Evolutionary conservation across 2,797 vertebrate genomes (phyloP), one percentile per base, ranked within the genome.

Genomic region (Sarcoramphus papa): DNA sequence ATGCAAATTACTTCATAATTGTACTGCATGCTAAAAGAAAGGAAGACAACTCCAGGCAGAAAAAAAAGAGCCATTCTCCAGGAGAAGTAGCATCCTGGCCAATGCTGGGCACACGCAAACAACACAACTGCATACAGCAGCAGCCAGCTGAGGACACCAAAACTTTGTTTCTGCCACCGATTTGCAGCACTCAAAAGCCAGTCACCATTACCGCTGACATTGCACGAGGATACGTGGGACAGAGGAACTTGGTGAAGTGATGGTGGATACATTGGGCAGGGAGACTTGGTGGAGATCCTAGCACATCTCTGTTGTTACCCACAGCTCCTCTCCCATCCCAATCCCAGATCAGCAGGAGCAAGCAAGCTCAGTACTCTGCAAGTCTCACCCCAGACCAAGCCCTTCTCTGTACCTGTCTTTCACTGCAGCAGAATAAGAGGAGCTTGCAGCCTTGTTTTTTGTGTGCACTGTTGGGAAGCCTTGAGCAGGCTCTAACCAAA

Each of bases 1-100:
- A 96, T 90, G 92, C 88, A 98, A 98, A 98, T 97, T 87, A 83
- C 91, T 97, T 96, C 48, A 48, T 82, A 97, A 97, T 92, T 92
- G 91, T 90, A 68, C 81, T 91, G 80, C 56, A 59, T 77, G 96
- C 81, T 97, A 90, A 96, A 97, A 51, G 69, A 78, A 97, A 96
- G 89, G 80, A 85, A 95, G 76, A 96, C 78, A 90, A 78, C 65
- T 45, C 67, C 53, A 56, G 33, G 94, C 67, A 80, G 91, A 16
- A 57, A 22, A 59, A 76, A 54, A 22, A 1, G 22, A 62, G 8
- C 24, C 18, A 4, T 30, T 63, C 60, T 75, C 43, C 51, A 81
- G 41, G 59, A 86, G 23, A 48, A 84, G 53, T 3, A 41, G n/a
- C 54, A 37, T 10, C 81, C 30, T 28, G 84, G 54, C 41, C 89